Evolutionary conservation across 1,140 invertebrate species (phyloP).

Genomic region (Epicauta chinensis): DNA sequence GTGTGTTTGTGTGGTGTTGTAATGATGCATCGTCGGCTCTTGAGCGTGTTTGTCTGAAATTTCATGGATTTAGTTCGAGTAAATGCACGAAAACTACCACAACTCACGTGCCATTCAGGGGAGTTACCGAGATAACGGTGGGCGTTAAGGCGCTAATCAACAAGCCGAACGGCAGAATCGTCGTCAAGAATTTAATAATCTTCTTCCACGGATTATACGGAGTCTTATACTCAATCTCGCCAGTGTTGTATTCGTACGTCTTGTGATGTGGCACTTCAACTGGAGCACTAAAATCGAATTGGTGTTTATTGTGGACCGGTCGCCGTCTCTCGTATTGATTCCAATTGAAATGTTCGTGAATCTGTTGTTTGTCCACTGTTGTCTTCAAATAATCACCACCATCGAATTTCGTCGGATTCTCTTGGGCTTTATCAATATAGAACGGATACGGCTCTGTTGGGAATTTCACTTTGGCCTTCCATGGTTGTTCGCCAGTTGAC

Average conservation of each 20-base stretch:
- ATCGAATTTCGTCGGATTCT: no score
- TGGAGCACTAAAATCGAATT: conserved; percentile 8
- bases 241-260: conserved; percentile 8
- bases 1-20: conserved; percentile 18
- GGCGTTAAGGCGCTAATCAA: conserved; percentile 52
- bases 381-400: background rate
- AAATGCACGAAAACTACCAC: background rate
- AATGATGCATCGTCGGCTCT: conserved; percentile 17
- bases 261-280: background rate
- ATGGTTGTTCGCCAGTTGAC: conserved; percentile 8
- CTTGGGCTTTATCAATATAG: background rate
- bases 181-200: conserved; percentile 46
- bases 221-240: background rate
- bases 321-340: background rate
- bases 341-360: background rate
- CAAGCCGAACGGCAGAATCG: conserved; percentile 50
- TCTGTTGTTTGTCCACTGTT: background rate
- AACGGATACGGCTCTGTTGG: conserved; percentile 5
- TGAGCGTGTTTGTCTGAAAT: conserved; percentile 20
- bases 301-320: background rate
- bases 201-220: conserved; percentile 43
- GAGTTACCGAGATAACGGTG: conserved; percentile 46
- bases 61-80: background rate
- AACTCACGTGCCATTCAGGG: conserved; percentile 36
- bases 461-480: conserved; percentile 20